Base-by-base conservation (phyloP, 2,797 vertebrate species). In the Apogon hyalosoma region DNA sequence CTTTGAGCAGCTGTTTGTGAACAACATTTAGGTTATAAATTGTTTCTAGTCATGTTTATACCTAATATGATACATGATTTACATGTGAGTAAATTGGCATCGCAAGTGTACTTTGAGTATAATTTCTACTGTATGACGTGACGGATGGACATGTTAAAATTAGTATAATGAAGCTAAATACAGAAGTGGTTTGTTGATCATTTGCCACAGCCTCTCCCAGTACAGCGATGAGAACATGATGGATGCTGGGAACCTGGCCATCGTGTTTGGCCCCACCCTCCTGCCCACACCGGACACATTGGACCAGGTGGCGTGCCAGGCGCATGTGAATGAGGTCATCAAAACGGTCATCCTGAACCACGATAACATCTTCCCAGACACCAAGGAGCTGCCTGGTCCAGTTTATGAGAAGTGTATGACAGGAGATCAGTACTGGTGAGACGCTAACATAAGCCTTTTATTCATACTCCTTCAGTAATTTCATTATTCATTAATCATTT, bases 141-240 rank as follows among this genome's bases (percentile, higher is more conserved):
- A 28, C 2, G 19, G 19, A 21, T 21, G 19, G 19, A 28, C 2
- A 28, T 28, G 24, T 28, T 28, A 28, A 28, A 28, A 28, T 28
- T 4, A 28, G 24, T 28, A 28, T 28, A 28, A 28, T 28, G 24
- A 28, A 28, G 24, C 5, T 28, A 28, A 24, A 28, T 28, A 28
- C 24, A 28, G 24, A 28, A 28, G 24, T 28, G 24, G 24, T 28
- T 28, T 28, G n/a, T 51, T 49, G 15, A n/a, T 11, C 4, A 6
- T 0, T n/a, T 16, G 28, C 38, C 5, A 0, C 84, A 99, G 98
- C 80, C 94, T 99, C 59, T 99, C 98, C 33, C 97, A 99, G 89
- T 99, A 98, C 94, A 99, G 95, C 8, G 98, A 99, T 14, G 98
- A 99, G 90, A 99, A 99, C 91, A 99, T 99, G 98, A 99, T 99